Conservation (phyloP, 2,797 vertebrate genomes). For the Pseudotriccus pelzelni region DNA sequence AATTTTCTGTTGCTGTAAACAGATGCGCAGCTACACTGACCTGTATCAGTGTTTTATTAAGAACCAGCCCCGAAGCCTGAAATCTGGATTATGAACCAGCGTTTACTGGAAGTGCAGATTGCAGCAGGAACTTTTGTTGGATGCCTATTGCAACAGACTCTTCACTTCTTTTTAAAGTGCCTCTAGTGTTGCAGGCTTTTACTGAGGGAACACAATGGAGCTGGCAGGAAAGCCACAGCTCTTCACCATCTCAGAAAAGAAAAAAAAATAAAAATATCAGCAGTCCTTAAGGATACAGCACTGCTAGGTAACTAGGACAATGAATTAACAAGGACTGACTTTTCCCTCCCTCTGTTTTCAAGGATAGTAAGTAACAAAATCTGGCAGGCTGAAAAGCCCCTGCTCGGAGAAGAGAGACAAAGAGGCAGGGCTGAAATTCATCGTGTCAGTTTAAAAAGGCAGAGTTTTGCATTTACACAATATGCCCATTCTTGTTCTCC, state of each 20-base stretch:
- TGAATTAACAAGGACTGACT: conserved; percentile 56
- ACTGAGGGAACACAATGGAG: conserved; percentile 33
- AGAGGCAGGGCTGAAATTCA: conserved; percentile 41
- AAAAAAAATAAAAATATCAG: background rate
- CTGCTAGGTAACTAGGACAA: conserved; percentile 43
- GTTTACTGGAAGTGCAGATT: conserved; percentile 19
- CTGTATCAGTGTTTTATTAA: background rate
- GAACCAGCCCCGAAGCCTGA: conserved; percentile 14
- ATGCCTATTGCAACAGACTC: conserved; percentile 52
- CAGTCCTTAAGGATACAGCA: conserved; percentile 26
- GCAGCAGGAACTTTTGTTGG: conserved; percentile 51
- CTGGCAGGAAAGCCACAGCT: conserved; percentile 39
- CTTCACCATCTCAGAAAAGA: background rate
- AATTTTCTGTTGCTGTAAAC: background rate
- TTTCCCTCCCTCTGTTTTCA: conserved; percentile 33
- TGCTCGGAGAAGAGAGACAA: background rate
- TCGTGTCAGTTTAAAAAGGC: conserved; percentile 56
- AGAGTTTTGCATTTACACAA: conserved; percentile 54
- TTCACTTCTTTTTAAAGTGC: conserved; percentile 14
- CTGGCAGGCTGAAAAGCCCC: conserved; percentile 39
- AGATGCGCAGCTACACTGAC: background rate
- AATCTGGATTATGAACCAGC: conserved; percentile 26
- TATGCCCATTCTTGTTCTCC: conserved; percentile 59
- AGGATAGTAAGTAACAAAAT: conserved; percentile 26
- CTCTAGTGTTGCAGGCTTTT: conserved; percentile 21